These are phyloP conservation scores for Holacanthus passer DNA, from an alignment of 2,113 vertebrate genomes.

Conservation along the genomic window DNA sequence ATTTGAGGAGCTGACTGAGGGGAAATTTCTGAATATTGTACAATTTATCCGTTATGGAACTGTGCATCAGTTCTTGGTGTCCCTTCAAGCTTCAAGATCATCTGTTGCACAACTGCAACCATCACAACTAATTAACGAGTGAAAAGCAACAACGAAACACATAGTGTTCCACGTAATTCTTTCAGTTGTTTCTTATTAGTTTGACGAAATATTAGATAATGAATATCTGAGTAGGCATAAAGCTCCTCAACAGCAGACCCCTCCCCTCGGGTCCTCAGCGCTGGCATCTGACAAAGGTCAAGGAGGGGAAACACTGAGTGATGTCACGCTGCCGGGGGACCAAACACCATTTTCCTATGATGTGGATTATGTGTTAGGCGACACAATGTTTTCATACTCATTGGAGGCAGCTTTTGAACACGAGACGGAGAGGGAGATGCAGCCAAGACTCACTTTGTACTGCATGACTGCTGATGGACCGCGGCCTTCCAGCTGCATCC, in stretches of 20 bases:
- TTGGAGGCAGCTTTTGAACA: constrained; percentile 55
- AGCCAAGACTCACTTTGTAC: constrained; percentile 62
- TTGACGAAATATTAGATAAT: constrained; percentile 23
- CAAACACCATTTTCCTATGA: constrained; percentile 64
- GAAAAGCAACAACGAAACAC: background rate
- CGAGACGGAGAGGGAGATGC: constrained; percentile 5
- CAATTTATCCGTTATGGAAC: constrained; percentile 17
- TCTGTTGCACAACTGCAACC: constrained; percentile 25
- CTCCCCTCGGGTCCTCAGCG: constrained; percentile 22
- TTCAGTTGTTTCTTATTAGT: constrained; percentile 11
- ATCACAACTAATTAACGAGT: constrained; percentile 37
- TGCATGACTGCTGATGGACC: constrained; percentile 46
- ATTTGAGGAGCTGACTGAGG: background rate
- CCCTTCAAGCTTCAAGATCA: constrained; percentile 23
- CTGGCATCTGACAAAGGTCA: constrained; percentile 71
- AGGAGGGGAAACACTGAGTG: constrained; percentile 66
- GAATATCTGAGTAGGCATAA: constrained; percentile 17
- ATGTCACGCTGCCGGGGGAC: constrained; percentile 60
- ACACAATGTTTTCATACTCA: constrained; percentile 54
- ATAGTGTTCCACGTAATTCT: background rate
- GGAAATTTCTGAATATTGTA: background rate
- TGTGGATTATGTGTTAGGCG: constrained; percentile 69
- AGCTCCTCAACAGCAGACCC: background rate
- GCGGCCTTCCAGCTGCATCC: constrained; percentile 19
- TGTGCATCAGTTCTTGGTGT: constrained; percentile 43